A percentile compares a stretch with the other conserved stretches of the same genome.
These are phyloP conservation scores for Trachelipus rathkii DNA, from an alignment of 1,140 invertebrate genomes.

Conservation along the genomic window DNA sequence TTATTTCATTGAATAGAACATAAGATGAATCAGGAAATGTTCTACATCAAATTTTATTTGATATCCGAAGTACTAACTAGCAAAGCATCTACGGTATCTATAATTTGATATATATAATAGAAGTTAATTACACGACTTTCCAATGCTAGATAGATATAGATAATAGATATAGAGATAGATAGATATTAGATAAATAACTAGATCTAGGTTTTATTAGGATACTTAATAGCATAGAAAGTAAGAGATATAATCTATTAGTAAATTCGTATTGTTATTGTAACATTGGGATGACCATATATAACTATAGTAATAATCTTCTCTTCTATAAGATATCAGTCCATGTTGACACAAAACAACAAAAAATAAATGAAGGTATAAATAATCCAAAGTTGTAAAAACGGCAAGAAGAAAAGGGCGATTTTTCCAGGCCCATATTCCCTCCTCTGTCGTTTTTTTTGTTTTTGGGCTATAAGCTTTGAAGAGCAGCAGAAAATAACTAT, in stretches of 20 bases:
- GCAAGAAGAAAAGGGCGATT: background rate
- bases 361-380: background rate
- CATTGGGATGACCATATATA: background rate
- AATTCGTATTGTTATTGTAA: background rate
- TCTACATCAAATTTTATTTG: background rate
- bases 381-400: background rate
- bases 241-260: background rate
- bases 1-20: background rate
- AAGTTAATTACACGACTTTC: too few relatives aligned
- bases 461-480: background rate
- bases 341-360: background rate
- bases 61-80: too few relatives aligned
- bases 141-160: too few relatives aligned
- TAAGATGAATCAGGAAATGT: background rate
- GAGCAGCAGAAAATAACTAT: background rate
- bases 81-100: too few relatives aligned
- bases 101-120: too few relatives aligned
- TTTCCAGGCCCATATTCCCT: background rate
- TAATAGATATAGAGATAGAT: too few relatives aligned
- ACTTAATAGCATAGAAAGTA: background rate
- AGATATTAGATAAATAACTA: too few relatives aligned
- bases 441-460: background rate
- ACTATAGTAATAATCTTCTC: too few relatives aligned
- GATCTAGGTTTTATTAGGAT: background rate
- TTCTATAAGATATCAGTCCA: background rate